A percentile compares a stretch with the other conserved stretches of the same genome.
Evolutionary conservation across 2,113 vertebrate genomes (phyloP).

Genomic region (Argyrosomus japonicus): DNA sequence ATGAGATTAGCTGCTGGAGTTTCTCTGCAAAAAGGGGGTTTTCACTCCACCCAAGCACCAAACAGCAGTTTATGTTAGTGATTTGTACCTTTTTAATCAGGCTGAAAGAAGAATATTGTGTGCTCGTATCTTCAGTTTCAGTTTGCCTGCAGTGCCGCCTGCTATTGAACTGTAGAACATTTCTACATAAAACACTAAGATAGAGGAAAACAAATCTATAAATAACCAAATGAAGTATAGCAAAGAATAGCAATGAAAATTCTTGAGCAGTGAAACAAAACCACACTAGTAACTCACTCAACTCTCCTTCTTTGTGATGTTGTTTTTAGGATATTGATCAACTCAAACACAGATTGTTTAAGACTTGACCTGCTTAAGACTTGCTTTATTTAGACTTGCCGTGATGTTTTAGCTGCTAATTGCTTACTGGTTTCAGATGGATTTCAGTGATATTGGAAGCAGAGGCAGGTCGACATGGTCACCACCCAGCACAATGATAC

Average conservation of each 20-base stretch:
- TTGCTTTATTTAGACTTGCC: too few species aligned
- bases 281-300: neutral
- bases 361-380: neutral
- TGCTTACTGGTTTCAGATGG: neutral
- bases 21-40: neutral
- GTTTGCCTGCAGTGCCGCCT: neutral
- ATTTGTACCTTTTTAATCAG: neutral
- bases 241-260: neutral
- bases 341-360: too few species aligned
- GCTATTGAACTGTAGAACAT: neutral
- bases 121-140: neutral
- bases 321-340: neutral
- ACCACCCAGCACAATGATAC: slow-evolving; percentile 37
- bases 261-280: neutral
- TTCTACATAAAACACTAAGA: neutral
- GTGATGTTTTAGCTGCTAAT: neutral
- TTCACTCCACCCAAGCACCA: neutral
- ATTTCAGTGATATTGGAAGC: neutral
- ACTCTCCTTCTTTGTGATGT: neutral
- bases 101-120: neutral
- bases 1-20: neutral
- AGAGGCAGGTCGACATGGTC: slow-evolving; percentile 11
- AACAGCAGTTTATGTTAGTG: neutral
- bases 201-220: neutral
- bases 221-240: neutral